phyloP scores from a whole-genome alignment of 2,888 invertebrate genomes.

The Chrysolina americana region DNA sequence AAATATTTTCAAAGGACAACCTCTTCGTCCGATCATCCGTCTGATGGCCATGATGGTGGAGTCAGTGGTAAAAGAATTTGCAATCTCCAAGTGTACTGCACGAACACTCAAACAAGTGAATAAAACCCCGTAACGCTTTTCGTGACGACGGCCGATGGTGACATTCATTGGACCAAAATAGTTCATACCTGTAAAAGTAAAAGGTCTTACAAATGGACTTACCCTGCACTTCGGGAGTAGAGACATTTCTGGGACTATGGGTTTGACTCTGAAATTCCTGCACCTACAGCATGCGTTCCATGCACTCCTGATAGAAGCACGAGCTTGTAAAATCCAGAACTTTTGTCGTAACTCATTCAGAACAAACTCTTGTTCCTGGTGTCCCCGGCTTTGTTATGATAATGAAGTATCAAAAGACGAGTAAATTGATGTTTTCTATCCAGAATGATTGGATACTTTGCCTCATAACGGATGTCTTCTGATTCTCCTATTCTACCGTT shows the following conservation, averaged over 20 bases:
- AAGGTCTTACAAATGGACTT: neutral
- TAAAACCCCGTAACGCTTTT: neutral
- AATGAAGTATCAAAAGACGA: neutral
- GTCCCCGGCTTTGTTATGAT: constrained; percentile 6
- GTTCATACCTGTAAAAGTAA: neutral
- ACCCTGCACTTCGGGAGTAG: neutral
- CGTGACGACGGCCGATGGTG: neutral
- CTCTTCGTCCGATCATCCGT: neutral
- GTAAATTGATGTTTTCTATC: neutral
- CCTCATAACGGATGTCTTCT: neutral
- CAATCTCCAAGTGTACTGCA: neutral
- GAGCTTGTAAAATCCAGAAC: constrained; percentile 2
- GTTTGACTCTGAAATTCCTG: neutral
- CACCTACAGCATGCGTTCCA: neutral
- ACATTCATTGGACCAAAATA: neutral
- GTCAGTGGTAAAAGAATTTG: neutral
- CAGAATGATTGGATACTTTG: neutral
- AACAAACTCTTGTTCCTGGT: neutral
- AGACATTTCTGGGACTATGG: constrained; percentile 1
- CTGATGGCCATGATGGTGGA: constrained; percentile 4
- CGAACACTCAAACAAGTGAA: neutral
- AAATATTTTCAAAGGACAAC: neutral
- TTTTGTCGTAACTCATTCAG: neutral
- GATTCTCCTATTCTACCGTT: neutral
- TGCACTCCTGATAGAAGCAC: neutral